Evolutionary conservation across 2,888 invertebrate species (phyloP), one percentile per base, ranked within the genome.

Genomic region (Leptarthrus brevirostris): DNA sequence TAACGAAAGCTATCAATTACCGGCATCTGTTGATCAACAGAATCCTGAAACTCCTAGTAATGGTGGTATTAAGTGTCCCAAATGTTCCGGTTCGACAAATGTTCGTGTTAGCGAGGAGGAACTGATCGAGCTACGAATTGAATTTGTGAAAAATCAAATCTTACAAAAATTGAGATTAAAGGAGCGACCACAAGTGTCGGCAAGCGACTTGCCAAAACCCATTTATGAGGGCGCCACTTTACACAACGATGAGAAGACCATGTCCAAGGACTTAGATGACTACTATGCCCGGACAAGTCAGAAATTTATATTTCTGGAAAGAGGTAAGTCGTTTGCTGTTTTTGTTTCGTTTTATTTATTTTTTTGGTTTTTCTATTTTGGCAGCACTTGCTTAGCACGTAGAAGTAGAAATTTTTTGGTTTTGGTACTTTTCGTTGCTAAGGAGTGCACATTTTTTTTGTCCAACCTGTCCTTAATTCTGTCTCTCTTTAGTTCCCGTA

Each of bases 201-300:
- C 87, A 10, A 87, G 90, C 66, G 89, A 89, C 18, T 84, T 94
- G 79, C 94, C 94, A 0, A 89, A 90, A 82, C 93, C 93, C 4
- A 89, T 94, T 75, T 91, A 91, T 54, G 91, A 91, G 79, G 92
- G 92, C 5, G 89, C 90, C 80, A 91, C 90, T 75, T 86, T 87
- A 24, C 80, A 82, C 16, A 76, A 83, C 53, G 84, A 86, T 49
- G 81, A 80, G 16, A 74, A 78, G 3, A 73, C 73, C 16, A 80
- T 81, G 30, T 80, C 80, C 5, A 84, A 82, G 70, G 88, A 88
- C 73, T 86, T 88, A 0, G 94, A 94, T 79, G 93, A 93, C 80
- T 94, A 92, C 79, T 94, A 93, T 80, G 94, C 93, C 24, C 89
- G 93, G 80, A 94, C 93, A 10, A 93, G 93, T 77, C 93, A 93